Percentiles rank a stretch among this genome's conserved stretches.
phyloP scores from a whole-genome alignment of 2,888 invertebrate genomes.

The Heliconius ethilla region DNA sequence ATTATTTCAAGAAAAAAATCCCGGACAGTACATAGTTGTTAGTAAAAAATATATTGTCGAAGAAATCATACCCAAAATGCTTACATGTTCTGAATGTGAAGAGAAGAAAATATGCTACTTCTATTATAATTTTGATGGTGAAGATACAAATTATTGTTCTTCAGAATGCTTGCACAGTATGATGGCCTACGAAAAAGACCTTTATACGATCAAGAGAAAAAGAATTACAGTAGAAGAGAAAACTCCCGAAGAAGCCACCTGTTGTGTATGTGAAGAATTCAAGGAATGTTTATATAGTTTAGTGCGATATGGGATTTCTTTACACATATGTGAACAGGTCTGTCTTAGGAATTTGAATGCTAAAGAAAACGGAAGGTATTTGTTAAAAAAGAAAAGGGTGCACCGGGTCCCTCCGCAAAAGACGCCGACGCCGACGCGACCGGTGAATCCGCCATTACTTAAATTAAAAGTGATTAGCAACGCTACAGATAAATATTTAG shows the following conservation, averaged over 20 bases:
- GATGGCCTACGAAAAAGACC: constrained; percentile 79
- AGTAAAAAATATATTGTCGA: constrained; percentile 70
- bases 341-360: constrained; percentile 80
- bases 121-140: constrained; percentile 73
- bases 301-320: constrained; percentile 74
- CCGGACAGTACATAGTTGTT: constrained; percentile 59
- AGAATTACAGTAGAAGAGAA: constrained; percentile 74
- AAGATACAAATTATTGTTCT: constrained; percentile 80
- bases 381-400: constrained; percentile 56
- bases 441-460: constrained; percentile 61
- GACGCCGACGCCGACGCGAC: constrained; percentile 26
- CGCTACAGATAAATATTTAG: constrained; percentile 78
- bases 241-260: constrained; percentile 56
- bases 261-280: constrained; percentile 76
- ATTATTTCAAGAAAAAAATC: constrained; percentile 66
- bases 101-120: constrained; percentile 72
- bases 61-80: constrained; percentile 62
- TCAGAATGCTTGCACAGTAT: constrained; percentile 78
- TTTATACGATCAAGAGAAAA: constrained; percentile 79
- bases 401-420: constrained; percentile 46
- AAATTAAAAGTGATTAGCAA: constrained; percentile 79
- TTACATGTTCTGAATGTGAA: constrained; percentile 72
- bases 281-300: constrained; percentile 77
- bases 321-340: constrained; percentile 79
- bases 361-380: constrained; percentile 68